phyloP scores from a whole-genome alignment of 37 sponge, comb jelly and placozoan genomes.

The Geodia barretti region DNA sequence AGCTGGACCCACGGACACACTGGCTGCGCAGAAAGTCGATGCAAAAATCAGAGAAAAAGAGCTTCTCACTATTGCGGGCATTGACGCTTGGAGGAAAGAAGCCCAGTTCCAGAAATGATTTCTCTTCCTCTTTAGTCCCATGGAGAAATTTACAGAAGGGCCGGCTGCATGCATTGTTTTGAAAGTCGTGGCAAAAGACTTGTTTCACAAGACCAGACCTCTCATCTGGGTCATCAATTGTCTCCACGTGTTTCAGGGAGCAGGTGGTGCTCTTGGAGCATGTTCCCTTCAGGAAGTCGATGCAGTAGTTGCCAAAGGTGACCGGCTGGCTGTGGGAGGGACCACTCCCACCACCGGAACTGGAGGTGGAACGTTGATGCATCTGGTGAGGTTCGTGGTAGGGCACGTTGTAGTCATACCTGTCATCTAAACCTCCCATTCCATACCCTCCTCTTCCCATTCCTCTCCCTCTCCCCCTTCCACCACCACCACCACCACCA shows the following conservation, averaged over 20 bases:
- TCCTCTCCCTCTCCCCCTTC: slow-evolving; percentile 23
- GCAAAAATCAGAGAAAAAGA: slow-evolving; percentile 55
- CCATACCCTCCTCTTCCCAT: not conserved
- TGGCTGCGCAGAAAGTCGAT: slow-evolving; percentile 60
- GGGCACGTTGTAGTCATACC: not conserved
- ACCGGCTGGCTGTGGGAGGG: slow-evolving; percentile 43
- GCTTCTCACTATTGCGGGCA: slow-evolving; percentile 48
- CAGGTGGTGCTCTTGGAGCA: slow-evolving; percentile 42
- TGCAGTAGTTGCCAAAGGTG: slow-evolving; percentile 47
- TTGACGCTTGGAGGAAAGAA: slow-evolving; percentile 45
- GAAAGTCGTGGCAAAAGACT: slow-evolving; percentile 68
- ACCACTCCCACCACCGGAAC: not conserved
- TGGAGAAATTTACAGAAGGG: slow-evolving; percentile 58
- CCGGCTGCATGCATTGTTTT: slow-evolving; percentile 32
- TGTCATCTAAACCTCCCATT: slow-evolving; percentile 7
- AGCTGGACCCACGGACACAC: slow-evolving; percentile 47
- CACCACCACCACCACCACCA: not conserved
- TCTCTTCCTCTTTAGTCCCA: slow-evolving; percentile 45
- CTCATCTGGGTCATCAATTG: slow-evolving; percentile 40
- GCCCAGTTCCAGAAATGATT: slow-evolving; percentile 40
- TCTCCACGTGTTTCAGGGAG: slow-evolving; percentile 37
- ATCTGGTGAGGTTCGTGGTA: not conserved
- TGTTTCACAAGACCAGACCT: slow-evolving; percentile 32
- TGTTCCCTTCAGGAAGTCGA: slow-evolving; percentile 65
- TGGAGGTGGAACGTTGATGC: not conserved